These are phyloP conservation scores for Drosophila mayaguana DNA, from an alignment of 2,888 invertebrate species.

Conservation along the genomic window DNA sequence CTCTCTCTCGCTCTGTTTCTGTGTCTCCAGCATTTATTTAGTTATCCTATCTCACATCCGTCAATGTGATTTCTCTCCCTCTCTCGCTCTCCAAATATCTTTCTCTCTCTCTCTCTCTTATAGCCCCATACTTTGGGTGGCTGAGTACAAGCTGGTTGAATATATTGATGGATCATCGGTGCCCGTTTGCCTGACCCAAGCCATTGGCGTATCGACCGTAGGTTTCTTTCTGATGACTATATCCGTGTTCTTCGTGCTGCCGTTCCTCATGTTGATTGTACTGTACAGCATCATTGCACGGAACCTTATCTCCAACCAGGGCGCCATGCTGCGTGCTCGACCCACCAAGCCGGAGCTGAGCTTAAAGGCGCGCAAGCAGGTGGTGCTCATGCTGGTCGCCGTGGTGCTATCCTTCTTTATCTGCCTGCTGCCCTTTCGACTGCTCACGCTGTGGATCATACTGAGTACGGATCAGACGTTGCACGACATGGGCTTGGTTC, in stretches of 20 bases:
- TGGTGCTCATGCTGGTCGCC: conserved; percentile 94
- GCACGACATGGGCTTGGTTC: conserved; percentile 89
- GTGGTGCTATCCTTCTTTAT: conserved; percentile 95
- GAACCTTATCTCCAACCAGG: conserved; percentile 90
- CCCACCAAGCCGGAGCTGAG: conserved; percentile 90
- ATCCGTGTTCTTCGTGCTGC: conserved; percentile 92
- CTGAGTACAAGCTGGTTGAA: conserved; percentile 89
- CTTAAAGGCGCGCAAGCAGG: conserved; percentile 91
- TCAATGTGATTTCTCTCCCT: conserved; percentile 54
- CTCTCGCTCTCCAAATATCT: conserved; percentile 27
- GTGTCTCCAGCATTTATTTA: conserved; percentile 16
- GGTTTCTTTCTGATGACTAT: conserved; percentile 92
- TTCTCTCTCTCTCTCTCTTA: conserved; percentile 66
- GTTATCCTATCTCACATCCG: conserved; percentile 21
- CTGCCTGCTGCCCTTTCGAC: conserved; percentile 94
- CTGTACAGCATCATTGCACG: conserved; percentile 94
- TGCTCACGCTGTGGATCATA: conserved; percentile 93
- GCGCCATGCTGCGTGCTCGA: conserved; percentile 88
- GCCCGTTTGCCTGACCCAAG: conserved; percentile 92
- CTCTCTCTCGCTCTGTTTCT: conserved; percentile 9
- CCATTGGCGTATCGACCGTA: conserved; percentile 91
- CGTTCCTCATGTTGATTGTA: conserved; percentile 91
- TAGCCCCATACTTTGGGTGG: conserved; percentile 92
- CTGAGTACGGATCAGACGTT: conserved; percentile 90
- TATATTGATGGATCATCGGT: conserved; percentile 90